Evolutionary conservation across 2,797 vertebrate genomes (phyloP), one percentile per base, ranked within the genome.

Genomic region (Semotilus atromaculatus): DNA sequence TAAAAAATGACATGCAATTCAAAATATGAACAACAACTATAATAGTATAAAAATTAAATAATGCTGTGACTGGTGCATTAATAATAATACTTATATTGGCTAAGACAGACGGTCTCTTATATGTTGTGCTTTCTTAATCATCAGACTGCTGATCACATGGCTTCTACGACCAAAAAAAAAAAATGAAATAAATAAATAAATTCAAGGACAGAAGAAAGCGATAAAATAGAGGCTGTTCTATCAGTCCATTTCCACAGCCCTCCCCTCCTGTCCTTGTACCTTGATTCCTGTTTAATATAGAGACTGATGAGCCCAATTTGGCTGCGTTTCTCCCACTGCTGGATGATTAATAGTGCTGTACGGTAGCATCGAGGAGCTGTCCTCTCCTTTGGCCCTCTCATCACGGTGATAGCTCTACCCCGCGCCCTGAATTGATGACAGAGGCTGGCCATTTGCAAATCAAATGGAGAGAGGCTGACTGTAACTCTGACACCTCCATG

Each of bases 251-350:
- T 29, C 80, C 82, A 53, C 80, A 68, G 21, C 81, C 80, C 81
- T 40, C 29, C 36, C 64, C 58, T 64, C 53, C 86, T 43, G 85
- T 92, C 91, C 93, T 93, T 93, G 91, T 87, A 89, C 89, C 88
- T 89, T 89, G 92, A 93, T 94, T 93, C 91, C 93, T 92, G 91
- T 90, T 96, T 96, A 96, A 96, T 95, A 96, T 94, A 95, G 94
- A 97, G 96, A 97, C 95, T 95, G 95, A 96, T 96, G 95, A 96
- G 91, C 93, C 93, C 96, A 95, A 96, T 97, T 96, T 96, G 94
- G 93, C 93, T 93, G 92, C 92, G 92, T 95, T 96, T 95, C 88
- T 94, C 94, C 94, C 92, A 90, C 92, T 87, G 92, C 79, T 85
- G 89, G 91, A 92, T 99, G 97, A 98, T 98, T 97, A 97, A 99